Base-by-base conservation (phyloP, 2,113 vertebrate genomes). In the Triplophysa siluroides region DNA sequence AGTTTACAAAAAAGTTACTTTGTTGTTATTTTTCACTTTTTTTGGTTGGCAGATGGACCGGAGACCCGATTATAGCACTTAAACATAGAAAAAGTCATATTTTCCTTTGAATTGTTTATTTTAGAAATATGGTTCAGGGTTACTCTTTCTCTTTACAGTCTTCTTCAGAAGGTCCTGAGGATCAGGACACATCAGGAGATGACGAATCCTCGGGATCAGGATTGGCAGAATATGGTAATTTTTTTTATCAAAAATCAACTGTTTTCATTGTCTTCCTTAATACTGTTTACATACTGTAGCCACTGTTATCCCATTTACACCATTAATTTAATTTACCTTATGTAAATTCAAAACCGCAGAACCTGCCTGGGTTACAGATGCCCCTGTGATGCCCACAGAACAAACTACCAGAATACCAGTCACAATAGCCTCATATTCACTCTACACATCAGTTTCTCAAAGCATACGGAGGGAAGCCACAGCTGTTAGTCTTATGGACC, bases 131-230 rank as follows among this genome's bases (percentile, higher is more conserved):
- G 54, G 8, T 21, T 56, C 18, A 70, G n/a, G 21, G 23, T 64
- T 47, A 38, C 24, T 29, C 16, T 70, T 16, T 62, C 19, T 50
- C 54, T 19, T n/a, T 38, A 16, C 73, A 80, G 62, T 8, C 41
- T 26, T 56, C 4, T 45, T 1, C 23, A 43, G 7, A 6, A 16
- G 54, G 19, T 29, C 65, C 76, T 63, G 76, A 79, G 54, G 83
- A 84, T 75, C 68, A 84, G n/a, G 83, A 84, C 16, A 7, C 13
- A 60, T 84, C 83, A 24, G 83, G 83, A 79, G 83, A 79, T 45
- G 72, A 79, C 21, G 81, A 84, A 33, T 16, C 76, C 19, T 84
- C 77, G 11, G 81, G 64, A n/a, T 83, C 83, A 10, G 79, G 72
- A 6, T 76, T 69, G 9, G 4, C 8, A 21, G n/a, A 24, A 69